A percentile compares a stretch with the other conserved stretches of the same genome.
Conservation (phyloP, 2,113 vertebrate species). For the Rousettus leschenaultii region DNA sequence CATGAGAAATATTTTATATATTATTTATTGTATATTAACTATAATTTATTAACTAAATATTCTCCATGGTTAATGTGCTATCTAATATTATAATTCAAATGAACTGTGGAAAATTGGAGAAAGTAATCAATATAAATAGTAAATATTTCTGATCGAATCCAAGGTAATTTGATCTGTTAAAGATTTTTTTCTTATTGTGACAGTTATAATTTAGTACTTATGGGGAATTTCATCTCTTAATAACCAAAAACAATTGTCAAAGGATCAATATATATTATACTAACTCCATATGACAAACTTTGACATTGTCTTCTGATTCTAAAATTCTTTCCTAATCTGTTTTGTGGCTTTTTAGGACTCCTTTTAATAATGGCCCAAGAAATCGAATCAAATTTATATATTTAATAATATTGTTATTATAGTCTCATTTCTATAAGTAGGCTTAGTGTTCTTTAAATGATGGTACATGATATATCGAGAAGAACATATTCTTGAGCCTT, state of each 20-base stretch:
- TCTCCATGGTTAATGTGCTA: background rate
- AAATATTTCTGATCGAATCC: background rate
- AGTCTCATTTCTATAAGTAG: slow-evolving; percentile 12
- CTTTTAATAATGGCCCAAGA: slow-evolving; percentile 10
- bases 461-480: background rate
- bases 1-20: background rate
- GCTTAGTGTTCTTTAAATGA: background rate
- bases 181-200: background rate
- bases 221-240: background rate
- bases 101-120: background rate
- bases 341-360: background rate
- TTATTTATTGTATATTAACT: background rate
- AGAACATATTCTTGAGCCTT: background rate
- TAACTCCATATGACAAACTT: background rate
- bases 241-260: background rate
- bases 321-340: background rate
- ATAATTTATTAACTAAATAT: background rate
- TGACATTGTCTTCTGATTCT: background rate
- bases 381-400: background rate
- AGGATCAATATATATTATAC: background rate
- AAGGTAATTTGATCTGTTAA: background rate
- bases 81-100: background rate
- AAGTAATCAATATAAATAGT: background rate
- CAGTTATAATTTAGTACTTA: background rate
- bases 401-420: background rate